Evolutionary conservation across 2,797 vertebrate species (phyloP).

Genomic region (Epinephelus malabaricus): DNA sequence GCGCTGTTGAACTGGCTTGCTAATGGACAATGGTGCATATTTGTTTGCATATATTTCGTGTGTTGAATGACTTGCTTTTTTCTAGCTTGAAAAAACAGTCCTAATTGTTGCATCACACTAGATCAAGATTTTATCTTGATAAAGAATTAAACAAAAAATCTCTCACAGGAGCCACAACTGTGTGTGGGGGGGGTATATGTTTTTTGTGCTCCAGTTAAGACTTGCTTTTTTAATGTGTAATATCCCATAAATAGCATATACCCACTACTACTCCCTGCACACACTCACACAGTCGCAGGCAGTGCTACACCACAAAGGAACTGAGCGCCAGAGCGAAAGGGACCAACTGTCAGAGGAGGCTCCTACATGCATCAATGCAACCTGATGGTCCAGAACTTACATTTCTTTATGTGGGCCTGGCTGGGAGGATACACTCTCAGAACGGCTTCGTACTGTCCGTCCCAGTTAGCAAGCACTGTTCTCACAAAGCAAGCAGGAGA

Average conservation of each 20-base stretch:
- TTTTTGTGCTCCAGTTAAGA: constrained; percentile 56
- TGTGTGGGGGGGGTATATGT: constrained; percentile 6
- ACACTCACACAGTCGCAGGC: background rate
- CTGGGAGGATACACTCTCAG: constrained; percentile 47
- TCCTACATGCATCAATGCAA: constrained; percentile 72
- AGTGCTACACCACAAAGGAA: constrained; percentile 44
- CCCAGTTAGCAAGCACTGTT: constrained; percentile 46
- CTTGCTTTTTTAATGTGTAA: constrained; percentile 48
- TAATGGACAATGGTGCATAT: background rate
- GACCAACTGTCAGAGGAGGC: constrained; percentile 69
- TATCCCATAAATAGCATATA: constrained; percentile 52
- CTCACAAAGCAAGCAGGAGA: constrained; percentile 38
- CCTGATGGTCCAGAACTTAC: constrained; percentile 76
- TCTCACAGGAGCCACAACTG: constrained; percentile 15
- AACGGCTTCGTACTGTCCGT: constrained; percentile 47
- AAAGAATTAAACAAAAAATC: constrained; percentile 40
- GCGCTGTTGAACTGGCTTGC: background rate
- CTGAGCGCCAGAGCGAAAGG: constrained; percentile 46
- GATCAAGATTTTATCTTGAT: constrained; percentile 35
- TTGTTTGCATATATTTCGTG: background rate
- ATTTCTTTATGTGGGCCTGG: constrained; percentile 58
- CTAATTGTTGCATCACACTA: constrained; percentile 14
- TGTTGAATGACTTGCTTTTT: background rate
- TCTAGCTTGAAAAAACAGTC: background rate
- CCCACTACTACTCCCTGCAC: background rate